Conservation (phyloP, 2,797 vertebrate species). For the Vespertilio murinus region DNA sequence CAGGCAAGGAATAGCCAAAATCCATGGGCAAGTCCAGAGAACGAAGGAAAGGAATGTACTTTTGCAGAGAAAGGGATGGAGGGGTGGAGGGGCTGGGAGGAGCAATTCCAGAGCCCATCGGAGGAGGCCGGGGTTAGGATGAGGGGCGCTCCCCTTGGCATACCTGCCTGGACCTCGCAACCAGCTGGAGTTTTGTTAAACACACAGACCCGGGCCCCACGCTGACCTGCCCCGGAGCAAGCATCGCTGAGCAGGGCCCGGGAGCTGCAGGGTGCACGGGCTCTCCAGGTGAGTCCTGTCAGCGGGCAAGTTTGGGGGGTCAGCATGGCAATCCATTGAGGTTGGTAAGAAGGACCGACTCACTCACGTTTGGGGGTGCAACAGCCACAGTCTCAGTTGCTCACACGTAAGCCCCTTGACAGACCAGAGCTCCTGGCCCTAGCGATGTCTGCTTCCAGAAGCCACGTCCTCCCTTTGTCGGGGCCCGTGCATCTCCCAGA, state of each 20-base stretch:
- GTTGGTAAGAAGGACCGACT: background rate
- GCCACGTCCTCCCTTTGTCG: background rate
- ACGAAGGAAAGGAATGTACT: background rate
- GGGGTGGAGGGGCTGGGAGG: background rate
- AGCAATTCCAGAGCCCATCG: background rate
- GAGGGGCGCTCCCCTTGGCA: background rate
- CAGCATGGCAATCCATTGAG: accelerated
- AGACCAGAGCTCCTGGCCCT: background rate
- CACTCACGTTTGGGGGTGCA: background rate
- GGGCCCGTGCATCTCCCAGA: background rate
- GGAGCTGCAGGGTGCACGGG: accelerated
- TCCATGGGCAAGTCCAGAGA: background rate
- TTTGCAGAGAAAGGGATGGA: background rate
- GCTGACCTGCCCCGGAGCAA: background rate
- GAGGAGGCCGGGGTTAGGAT: background rate
- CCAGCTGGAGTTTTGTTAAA: background rate
- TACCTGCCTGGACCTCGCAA: background rate
- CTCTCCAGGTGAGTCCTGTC: background rate
- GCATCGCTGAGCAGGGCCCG: background rate
- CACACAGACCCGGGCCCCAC: background rate
- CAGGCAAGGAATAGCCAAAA: background rate
- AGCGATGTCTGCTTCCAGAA: background rate
- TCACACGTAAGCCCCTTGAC: background rate
- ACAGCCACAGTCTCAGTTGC: background rate
- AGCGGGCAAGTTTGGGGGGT: background rate